phyloP scores from a whole-genome alignment of 2,113 vertebrate genomes.

The Cygnus buccinator region DNA sequence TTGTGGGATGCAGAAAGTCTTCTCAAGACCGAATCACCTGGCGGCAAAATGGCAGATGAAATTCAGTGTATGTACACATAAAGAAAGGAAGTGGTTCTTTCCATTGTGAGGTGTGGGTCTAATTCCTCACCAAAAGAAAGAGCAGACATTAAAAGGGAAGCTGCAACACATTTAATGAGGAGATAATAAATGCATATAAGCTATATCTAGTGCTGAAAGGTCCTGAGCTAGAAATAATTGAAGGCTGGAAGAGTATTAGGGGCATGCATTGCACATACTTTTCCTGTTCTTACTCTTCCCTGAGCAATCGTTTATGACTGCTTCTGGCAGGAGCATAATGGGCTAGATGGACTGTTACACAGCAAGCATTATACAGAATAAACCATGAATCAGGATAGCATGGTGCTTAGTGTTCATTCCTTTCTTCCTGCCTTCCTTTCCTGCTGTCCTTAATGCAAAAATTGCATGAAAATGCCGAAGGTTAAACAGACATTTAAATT shows the following conservation, averaged over 20 bases:
- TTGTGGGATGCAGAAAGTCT: background rate
- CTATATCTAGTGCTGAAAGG: background rate
- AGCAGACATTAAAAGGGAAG: background rate
- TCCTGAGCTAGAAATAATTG: background rate
- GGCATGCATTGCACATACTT: background rate
- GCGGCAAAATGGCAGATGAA: background rate
- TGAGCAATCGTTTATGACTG: background rate
- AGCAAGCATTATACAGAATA: background rate
- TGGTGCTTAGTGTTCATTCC: background rate
- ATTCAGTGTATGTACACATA: background rate
- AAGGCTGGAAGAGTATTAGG: background rate
- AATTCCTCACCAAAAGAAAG: background rate
- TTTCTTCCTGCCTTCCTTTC: background rate
- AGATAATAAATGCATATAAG: background rate
- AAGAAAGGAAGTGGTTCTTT: background rate
- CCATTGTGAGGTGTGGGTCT: background rate
- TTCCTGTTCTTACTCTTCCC: background rate
- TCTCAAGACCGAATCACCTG: background rate
- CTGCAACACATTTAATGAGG: background rate
- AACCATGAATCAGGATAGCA: background rate
- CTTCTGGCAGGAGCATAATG: background rate
- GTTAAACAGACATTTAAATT: background rate
- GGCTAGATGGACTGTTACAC: background rate
- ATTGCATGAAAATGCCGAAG: background rate
- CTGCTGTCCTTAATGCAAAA: background rate